Evolutionary conservation across 2,797 vertebrate genomes (phyloP).

Genomic region (Cottoperca gobio): DNA sequence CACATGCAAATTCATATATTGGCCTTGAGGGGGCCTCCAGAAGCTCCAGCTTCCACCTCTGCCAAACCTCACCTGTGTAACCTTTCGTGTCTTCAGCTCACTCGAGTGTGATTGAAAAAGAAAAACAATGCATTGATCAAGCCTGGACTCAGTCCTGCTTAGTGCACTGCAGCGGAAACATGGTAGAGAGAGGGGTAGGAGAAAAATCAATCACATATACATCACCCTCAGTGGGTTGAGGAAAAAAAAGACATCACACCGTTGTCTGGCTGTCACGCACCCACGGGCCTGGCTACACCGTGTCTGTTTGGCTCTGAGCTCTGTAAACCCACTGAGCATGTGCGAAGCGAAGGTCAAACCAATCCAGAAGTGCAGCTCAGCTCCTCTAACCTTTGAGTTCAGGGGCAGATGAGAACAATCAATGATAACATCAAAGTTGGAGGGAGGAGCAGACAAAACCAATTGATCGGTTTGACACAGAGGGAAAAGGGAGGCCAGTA

Average conservation of each 20-base stretch:
- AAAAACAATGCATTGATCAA: constrained; percentile 87
- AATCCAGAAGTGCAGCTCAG: constrained; percentile 80
- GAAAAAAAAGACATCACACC: constrained; percentile 78
- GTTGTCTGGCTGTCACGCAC: constrained; percentile 81
- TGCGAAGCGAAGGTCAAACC: constrained; percentile 83
- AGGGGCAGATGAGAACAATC: constrained; percentile 83
- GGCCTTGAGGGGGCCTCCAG: constrained; percentile 72
- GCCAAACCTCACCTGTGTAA: constrained; percentile 82
- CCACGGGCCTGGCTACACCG: constrained; percentile 73
- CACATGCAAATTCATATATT: constrained; percentile 52
- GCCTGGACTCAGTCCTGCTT: constrained; percentile 81
- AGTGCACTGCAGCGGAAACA: constrained; percentile 80
- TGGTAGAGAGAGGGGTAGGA: constrained; percentile 71
- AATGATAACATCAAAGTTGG: constrained; percentile 81
- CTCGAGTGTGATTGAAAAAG: constrained; percentile 85
- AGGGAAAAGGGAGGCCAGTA: constrained; percentile 60
- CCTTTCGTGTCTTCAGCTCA: constrained; percentile 83
- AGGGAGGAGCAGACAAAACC: constrained; percentile 79
- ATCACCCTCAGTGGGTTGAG: constrained; percentile 80
- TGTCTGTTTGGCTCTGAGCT: constrained; percentile 75
- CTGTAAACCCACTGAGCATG: constrained; percentile 77
- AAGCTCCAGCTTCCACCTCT: constrained; percentile 71
- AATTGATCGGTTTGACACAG: constrained; percentile 78
- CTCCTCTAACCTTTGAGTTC: constrained; percentile 84
- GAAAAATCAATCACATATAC: constrained; percentile 85